These are phyloP conservation scores for Ochropleura leucogaster DNA, from an alignment of 2,888 invertebrate genomes.

Conservation along the genomic window DNA sequence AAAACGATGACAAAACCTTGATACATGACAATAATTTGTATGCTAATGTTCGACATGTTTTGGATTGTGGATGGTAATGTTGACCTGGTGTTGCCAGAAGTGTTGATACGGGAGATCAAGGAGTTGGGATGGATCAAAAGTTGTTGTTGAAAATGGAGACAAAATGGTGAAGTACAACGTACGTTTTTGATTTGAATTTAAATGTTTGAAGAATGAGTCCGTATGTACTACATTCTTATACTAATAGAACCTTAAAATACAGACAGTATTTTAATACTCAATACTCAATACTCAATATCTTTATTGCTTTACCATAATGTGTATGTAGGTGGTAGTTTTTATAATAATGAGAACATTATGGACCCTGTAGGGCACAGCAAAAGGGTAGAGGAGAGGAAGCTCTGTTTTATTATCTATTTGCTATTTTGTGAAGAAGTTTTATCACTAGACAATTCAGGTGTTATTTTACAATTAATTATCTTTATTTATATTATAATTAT, in stretches of 20 bases:
- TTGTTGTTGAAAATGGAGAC: constrained; percentile 7
- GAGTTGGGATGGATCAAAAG: constrained; percentile 11
- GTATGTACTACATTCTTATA: not conserved
- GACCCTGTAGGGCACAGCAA: too few species aligned
- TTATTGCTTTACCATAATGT: too few species aligned
- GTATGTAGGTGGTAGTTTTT: too few species aligned
- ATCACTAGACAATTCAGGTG: too few species aligned
- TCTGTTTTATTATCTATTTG: too few species aligned
- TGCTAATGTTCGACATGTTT: constrained; percentile 58
- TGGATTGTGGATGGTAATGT: constrained; percentile 52
- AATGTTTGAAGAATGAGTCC: not conserved
- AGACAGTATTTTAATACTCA: too few species aligned
- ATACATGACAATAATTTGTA: constrained; percentile 65
- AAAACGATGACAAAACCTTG: constrained; percentile 64
- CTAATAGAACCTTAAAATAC: not conserved
- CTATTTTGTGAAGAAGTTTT: too few species aligned
- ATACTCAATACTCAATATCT: too few species aligned
- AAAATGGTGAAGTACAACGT: not conserved
- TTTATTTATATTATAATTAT: too few species aligned
- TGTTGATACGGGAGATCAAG: constrained; percentile 32
- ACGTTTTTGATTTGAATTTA: constrained; percentile 23
- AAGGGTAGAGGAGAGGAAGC: too few species aligned
- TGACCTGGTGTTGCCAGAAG: constrained; percentile 51
- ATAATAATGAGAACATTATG: too few species aligned
- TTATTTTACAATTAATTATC: too few species aligned